phyloP scores from a whole-genome alignment of 1,140 invertebrate genomes.

The Microplitis demolitor region DNA sequence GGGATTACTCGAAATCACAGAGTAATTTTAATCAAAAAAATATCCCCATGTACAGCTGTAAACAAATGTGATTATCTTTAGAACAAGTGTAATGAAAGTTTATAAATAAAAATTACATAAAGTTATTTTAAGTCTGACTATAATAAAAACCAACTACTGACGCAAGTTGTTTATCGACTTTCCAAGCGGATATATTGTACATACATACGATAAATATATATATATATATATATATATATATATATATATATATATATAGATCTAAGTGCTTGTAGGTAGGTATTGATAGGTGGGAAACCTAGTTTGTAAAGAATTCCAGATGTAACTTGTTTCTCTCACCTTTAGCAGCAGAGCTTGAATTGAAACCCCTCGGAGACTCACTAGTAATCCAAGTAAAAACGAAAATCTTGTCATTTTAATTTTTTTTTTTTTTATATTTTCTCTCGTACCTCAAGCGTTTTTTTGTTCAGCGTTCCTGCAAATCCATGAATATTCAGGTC shows the following conservation, averaged over 20 bases:
- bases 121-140: neutral
- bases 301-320: neutral
- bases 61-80: too few species aligned
- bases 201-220: too few species aligned
- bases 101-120: too few species aligned
- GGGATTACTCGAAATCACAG: too few species aligned
- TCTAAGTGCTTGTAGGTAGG: too few species aligned
- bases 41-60: too few species aligned
- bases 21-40: too few species aligned
- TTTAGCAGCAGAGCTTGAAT: neutral
- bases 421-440: neutral
- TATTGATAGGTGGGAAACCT: neutral
- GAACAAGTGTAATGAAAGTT: too few species aligned
- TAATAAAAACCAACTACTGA: neutral
- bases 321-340: neutral
- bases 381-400: neutral
- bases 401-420: constrained; percentile 1
- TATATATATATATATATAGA: too few species aligned
- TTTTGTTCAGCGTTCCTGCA: neutral
- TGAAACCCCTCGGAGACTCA: neutral
- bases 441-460: neutral
- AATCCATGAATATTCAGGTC: constrained; percentile 20
- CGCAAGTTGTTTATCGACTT: neutral
- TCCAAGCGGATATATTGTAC: neutral
- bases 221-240: too few species aligned